Base-by-base conservation (phyloP, 2,888 invertebrate genomes). In the Noctua janthe region DNA sequence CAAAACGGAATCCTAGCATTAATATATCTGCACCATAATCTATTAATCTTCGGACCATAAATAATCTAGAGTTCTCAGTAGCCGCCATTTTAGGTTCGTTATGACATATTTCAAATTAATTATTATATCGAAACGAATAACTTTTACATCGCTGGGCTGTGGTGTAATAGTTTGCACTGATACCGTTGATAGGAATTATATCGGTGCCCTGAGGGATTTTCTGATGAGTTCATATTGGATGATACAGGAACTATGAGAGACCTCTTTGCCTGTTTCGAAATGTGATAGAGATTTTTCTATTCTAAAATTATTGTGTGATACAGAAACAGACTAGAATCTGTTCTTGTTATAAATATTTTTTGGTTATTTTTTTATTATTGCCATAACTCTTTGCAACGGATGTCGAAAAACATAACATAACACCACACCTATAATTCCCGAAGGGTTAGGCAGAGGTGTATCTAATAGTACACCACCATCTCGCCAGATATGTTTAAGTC, bases 41-140 rank as follows among this genome's bases (percentile, higher is more conserved):
- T 78, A 87, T 81, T 86, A 83, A 84, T 87, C 80, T 80, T 84
- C 51, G 51, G 54, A 83, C 83, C 84, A 80, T 89, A 87, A 82
- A 90, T 83, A 87, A 89, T 81, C 73, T 62, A 47, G 67, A 80
- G 80, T 89, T 85, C 85, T 83, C 82, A 54, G 81, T 85, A 89
- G 81, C 70, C 80, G 78, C 72, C 78, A 86, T 83, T 84, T 85
- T 87, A 81, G 74, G 77, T 81, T 87, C 87, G 84, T 89, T 91
- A 91, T 90, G 89, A 89, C 90, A 92, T 91, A 90, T 91, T 91
- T 92, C 78, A 84, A 89, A 91, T 92, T 90, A 90, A 90, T 90
- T 91, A 89, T 86, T 80, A 87, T 73, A 90, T 90, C 86, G 89
- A 89, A 89, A 89, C 88, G 83, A 90, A 91, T 92, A 70, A 47